A percentile compares a stretch with the other conserved stretches of the same genome.
These are phyloP conservation scores for Atrichornis clamosus DNA, from an alignment of 2,113 vertebrate genomes.

Conservation along the genomic window DNA sequence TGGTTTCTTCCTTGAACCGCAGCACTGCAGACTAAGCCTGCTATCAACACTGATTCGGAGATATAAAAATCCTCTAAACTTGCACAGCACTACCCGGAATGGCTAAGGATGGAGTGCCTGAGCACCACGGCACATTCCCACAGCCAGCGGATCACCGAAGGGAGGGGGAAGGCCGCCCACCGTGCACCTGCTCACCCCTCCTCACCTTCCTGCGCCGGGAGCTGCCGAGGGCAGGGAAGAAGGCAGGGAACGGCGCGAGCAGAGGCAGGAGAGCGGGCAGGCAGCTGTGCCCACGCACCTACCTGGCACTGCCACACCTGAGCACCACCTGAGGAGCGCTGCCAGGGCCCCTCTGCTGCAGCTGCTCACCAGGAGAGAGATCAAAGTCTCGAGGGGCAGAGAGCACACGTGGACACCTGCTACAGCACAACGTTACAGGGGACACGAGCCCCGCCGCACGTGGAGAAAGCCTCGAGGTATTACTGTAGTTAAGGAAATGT, in stretches of 20 bases:
- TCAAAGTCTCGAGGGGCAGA: neutral
- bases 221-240: neutral
- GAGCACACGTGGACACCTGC: constrained; percentile 69
- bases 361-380: constrained; percentile 11
- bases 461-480: neutral
- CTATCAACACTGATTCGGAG: accelerated
- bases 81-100: accelerated
- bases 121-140: neutral
- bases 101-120: neutral
- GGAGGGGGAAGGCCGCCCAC: neutral
- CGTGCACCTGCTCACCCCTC: neutral
- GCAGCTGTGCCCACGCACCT: constrained; percentile 72
- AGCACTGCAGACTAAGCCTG: neutral
- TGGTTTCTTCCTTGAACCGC: neutral
- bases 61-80: accelerated
- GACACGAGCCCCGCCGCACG: neutral
- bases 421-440: constrained; percentile 15
- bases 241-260: neutral
- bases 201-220: neutral
- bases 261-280: neutral
- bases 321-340: constrained; percentile 76
- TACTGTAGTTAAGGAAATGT: neutral
- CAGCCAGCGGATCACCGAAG: accelerated
- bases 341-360: constrained; percentile 11
- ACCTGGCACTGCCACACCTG: constrained; percentile 73